Base-by-base conservation (phyloP, 2,797 vertebrate species). In the Menidia menidia region DNA sequence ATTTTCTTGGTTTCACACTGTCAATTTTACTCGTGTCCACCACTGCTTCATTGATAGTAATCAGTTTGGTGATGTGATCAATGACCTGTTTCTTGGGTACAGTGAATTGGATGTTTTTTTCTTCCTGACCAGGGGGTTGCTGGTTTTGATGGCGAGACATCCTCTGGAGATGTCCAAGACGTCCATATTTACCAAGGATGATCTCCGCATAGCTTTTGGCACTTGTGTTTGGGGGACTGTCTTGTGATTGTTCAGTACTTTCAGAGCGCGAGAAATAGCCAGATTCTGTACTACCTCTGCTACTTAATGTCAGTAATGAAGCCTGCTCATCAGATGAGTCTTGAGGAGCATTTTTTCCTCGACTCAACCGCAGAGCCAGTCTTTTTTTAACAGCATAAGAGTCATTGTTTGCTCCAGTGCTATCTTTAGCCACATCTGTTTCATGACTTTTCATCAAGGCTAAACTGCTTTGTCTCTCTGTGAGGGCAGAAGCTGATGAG, bases 1-100 rank as follows among this genome's bases (percentile, higher is more conserved):
- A 98, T 87, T 97, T 95, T 78, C 98, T 93, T 45, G 98, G 98
- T 80, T 99, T 99, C 54, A 99, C 97, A 0, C 98, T 98, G 86
- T 99, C 98, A n/a, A 99, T 97, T 86, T 98, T 97, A 78, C 97
- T 98, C 76, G 97, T 99, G 89, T 99, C 97, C 61, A 99, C 97
- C 68, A 99, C 97, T 0, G 98, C 98, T 90, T 99, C 97, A 0
- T 99, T 99, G 90, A 98, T 98, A 47, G 97, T 98, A 77, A 99
- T 99, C 71, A 99, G 96, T 84, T 99, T 99, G 55, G 97, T 98
- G 87, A 99, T 99, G 87, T 99, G 98, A 84, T 99, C 98, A 5
- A 98, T 98, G 70, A 99, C 97, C 89, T 98, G 97, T 3, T 97
- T 98, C 85, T 97, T 95, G 77, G 97, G 97, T 80, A 98, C 95